Evolutionary conservation across 2,113 vertebrate genomes (phyloP).

Genomic region (Chloroceryle aenea): DNA sequence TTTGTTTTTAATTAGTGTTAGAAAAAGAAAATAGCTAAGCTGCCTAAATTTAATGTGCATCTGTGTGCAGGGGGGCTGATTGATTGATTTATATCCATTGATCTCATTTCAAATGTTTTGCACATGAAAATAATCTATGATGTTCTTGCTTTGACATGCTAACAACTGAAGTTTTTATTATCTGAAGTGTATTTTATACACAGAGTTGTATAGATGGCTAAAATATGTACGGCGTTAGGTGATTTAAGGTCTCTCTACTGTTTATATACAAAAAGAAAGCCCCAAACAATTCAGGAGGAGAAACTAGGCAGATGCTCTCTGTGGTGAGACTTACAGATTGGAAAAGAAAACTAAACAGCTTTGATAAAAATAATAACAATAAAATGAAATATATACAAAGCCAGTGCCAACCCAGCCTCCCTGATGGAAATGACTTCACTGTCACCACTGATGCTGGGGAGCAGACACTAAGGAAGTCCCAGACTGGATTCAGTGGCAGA

Average conservation of each 20-base stretch:
- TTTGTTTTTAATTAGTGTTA: background rate
- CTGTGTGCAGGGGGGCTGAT: fast-evolving
- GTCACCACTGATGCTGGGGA: background rate
- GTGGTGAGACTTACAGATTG: background rate
- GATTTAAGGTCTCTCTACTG: background rate
- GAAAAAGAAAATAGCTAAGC: background rate
- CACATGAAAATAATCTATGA: background rate
- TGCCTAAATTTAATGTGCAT: background rate
- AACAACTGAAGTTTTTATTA: background rate
- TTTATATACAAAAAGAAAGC: background rate
- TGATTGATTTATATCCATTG: background rate
- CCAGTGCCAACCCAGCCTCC: background rate
- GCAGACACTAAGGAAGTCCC: background rate
- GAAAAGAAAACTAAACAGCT: background rate
- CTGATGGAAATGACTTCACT: no score
- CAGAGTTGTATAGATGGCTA: background rate
- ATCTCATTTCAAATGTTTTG: background rate
- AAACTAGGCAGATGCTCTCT: background rate
- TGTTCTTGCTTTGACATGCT: background rate
- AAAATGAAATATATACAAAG: background rate
- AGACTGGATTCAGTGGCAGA: background rate
- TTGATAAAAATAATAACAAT: background rate
- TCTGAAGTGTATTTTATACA: background rate
- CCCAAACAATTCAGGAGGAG: background rate
- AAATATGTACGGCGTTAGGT: background rate